Base-by-base conservation (phyloP, 2,888 invertebrate genomes). In the Erpobdella octoculata region DNA sequence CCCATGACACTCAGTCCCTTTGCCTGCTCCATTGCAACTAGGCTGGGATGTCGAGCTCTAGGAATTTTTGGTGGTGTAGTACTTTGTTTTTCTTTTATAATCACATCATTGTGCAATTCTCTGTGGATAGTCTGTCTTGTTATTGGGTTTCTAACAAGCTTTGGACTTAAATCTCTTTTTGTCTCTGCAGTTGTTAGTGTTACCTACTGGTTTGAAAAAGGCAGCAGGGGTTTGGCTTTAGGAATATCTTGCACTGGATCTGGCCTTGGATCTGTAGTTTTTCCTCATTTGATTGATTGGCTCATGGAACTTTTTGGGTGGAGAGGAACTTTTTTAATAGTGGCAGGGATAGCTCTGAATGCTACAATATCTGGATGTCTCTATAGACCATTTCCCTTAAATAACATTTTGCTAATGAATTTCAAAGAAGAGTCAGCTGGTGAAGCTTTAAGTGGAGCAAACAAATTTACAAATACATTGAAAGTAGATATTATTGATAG, bases 201-300 rank as follows among this genome's bases (percentile, higher is more conserved):
- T 21, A 76, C 76, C 8, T 72, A 65, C 53, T 75, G 77, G 61
- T 77, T 77, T 71, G 77, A 77, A 68, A 73, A 75, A 41, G 53
- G 73, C 8, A 69, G n/a, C 58, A 70, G 77, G 64, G 77, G 77
- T 12, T 70, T 77, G 9, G 77, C 76, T 1, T 76, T 75, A 1
- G 78, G 77, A 1, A 67, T 78, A 8, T 77, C 78, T 9, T 76
- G 78, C 9, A 74, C 76, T n/a, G 78, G 78, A 18, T 78, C 78
- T 25, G 78, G 79, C 0, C 67, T 78, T 9, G 78, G 78, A 21
- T 74, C 76, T 5, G 72, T 78, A 41, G 71, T 74, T 25, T 78
- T 78, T 71, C 77, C 78, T 12, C 77, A 76, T 0, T 58, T 79
- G 18, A 73, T 75, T 25, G 73, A 76, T 25, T 71, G 48, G n/a